A percentile compares a stretch with the other conserved stretches of the same genome.
Conservation (phyloP, 2,888 invertebrate genomes). For the Papilio gigon region DNA sequence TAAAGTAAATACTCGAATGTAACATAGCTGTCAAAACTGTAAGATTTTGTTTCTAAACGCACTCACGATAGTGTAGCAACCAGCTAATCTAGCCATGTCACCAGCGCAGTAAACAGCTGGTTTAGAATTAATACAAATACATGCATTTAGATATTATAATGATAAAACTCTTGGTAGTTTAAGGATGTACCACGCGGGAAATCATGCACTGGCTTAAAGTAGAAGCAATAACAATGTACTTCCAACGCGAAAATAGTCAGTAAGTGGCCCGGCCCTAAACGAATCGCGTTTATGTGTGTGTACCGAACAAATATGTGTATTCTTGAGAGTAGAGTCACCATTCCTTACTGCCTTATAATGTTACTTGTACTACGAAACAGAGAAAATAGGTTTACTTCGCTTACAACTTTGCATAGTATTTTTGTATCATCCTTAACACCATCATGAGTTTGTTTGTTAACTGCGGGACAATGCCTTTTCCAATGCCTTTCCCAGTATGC, state of each 20-base stretch:
- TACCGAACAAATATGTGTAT: conserved; percentile 47
- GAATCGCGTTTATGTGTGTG: conserved; percentile 50
- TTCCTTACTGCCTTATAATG: neutral
- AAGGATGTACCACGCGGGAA: conserved; percentile 70
- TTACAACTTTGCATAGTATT: neutral
- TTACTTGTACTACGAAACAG: neutral
- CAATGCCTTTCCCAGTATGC: too few species aligned
- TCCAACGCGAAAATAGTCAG: conserved; percentile 47
- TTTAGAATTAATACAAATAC: neutral
- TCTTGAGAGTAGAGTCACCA: conserved; percentile 43
- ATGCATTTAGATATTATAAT: conserved; percentile 26
- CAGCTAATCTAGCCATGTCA: too few species aligned
- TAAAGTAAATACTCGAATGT: too few species aligned
- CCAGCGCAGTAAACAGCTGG: neutral
- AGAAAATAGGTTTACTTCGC: neutral
- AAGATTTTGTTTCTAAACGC: too few species aligned
- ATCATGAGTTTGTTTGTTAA: too few species aligned
- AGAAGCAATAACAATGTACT: conserved; percentile 54
- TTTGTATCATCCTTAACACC: too few species aligned
- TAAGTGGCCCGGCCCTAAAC: conserved; percentile 57
- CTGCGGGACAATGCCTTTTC: too few species aligned
- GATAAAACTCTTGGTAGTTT: conserved; percentile 44
- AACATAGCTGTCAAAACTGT: too few species aligned
- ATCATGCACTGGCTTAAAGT: conserved; percentile 56
- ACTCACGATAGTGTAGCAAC: too few species aligned